These are phyloP conservation scores for Chlorodrepanis virens DNA, from an alignment of 2,113 vertebrate genomes.

Conservation along the genomic window DNA sequence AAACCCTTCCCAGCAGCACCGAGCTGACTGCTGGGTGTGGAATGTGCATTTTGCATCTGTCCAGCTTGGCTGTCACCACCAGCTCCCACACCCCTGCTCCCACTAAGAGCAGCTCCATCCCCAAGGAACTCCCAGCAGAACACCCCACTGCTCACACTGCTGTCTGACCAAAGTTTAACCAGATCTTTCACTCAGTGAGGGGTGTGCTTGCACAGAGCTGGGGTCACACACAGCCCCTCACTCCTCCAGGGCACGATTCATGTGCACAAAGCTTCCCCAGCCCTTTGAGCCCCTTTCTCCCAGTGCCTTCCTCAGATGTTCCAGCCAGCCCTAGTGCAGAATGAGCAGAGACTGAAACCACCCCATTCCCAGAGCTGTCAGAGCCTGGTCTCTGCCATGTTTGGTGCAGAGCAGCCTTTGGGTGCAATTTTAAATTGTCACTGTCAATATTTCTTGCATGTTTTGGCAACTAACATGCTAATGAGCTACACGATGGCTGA, in stretches of 20 bases:
- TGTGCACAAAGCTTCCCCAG: neutral
- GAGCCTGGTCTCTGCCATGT: accelerated
- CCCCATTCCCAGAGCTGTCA: neutral
- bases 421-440: neutral
- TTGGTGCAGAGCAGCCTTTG: neutral
- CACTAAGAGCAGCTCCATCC: neutral
- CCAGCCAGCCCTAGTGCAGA: neutral
- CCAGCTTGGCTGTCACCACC: neutral
- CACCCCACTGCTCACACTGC: accelerated
- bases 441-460: neutral
- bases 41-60: neutral
- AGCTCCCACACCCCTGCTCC: neutral
- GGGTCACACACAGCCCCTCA: neutral
- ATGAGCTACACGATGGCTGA: neutral
- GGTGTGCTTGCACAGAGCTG: neutral
- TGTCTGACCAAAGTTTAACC: neutral
- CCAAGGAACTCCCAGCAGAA: neutral
- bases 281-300: neutral
- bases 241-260: accelerated
- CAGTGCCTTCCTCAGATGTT: neutral
- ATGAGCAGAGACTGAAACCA: neutral
- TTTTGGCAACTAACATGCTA: neutral
- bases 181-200: neutral
- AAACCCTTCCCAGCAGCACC: accelerated
- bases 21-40: neutral